A percentile compares a stretch with the other conserved stretches of the same genome.
These are phyloP conservation scores for Atherinosoma microstoma DNA, from an alignment of 2,797 vertebrate genomes.

Conservation along the genomic window DNA sequence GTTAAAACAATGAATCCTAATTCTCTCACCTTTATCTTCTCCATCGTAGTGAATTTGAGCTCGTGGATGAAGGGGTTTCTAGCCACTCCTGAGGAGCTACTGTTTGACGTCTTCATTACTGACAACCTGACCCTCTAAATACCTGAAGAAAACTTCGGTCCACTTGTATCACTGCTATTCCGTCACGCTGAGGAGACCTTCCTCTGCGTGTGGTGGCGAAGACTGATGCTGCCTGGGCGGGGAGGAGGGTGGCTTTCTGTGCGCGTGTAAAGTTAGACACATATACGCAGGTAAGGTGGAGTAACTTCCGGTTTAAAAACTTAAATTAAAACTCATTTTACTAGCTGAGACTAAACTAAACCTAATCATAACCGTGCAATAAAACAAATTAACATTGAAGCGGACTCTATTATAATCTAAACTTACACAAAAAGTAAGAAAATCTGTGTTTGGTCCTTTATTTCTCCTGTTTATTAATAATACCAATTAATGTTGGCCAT, in stretches of 20 bases:
- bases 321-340: constrained; percentile 35
- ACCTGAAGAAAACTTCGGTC: neutral
- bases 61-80: constrained; percentile 91
- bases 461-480: no score
- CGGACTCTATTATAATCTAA: no score
- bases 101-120: constrained; percentile 81
- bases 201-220: neutral
- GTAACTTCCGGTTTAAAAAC: constrained; percentile 9
- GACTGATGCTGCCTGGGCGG: constrained; percentile 12
- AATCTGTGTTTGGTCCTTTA: no score
- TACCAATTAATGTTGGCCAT: no score
- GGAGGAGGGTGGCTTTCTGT: neutral
- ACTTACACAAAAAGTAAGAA: no score
- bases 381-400: neutral
- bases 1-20: no score
- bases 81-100: constrained; percentile 58
- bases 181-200: neutral
- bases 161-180: neutral
- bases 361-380: neutral
- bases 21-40: constrained; percentile 89
- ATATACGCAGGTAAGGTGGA: rapidly evolving
- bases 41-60: constrained; percentile 82
- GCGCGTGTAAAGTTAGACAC: neutral
- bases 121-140: neutral
- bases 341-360: neutral